Base-by-base conservation (phyloP, 1,140 invertebrate genomes). In the Bombus pascuorum region DNA sequence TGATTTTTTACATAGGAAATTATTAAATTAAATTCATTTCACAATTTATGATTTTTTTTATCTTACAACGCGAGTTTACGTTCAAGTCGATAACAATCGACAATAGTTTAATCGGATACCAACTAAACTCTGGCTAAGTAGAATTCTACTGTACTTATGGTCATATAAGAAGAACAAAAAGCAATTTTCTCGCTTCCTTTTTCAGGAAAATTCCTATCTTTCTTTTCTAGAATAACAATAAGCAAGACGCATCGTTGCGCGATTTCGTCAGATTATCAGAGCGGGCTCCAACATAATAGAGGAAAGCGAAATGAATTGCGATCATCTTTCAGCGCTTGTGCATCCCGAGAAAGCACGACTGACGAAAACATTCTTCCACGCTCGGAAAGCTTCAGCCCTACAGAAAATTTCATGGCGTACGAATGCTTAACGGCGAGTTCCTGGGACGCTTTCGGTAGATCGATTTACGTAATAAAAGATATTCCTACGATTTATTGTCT, bases 391-490 rank as follows among this genome's bases (percentile, higher is more conserved):
- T 47, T 59, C 53, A 53, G 42, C 25, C 42, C 42, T 22, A 53
- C 34, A n/a, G 47, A 62, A 81, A 88, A 87, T 87, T 65, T 71
- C 81, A 34, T 22, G 53, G 59, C 18, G 39, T 53, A 53, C 1
- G 47, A 80, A 87, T 42, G 53, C 70, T 25, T 44, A 53, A 53
- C n/a, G n/a, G 37, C 12, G 22, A 2, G 53, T 42, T 44, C 32
- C 53, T 42, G 18, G 28, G 2, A 3, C 39, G 28, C 22, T 34
- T 34, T 28, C 62, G 42, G 13, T 62, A 44, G n/a, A 73, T 81
- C 70, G 70, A 81, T 73, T 62, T 34, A 28, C 37, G n/a, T 73
- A 81, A 81, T 62, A 62, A 81, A 73, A 73, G 53, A 73, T 47
- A 81, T 42, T 44, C 22, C 37, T 13, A 9, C n/a, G 80, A 81